Base-by-base conservation (phyloP, 2,797 vertebrate genomes). In the Aratinga solstitialis region DNA sequence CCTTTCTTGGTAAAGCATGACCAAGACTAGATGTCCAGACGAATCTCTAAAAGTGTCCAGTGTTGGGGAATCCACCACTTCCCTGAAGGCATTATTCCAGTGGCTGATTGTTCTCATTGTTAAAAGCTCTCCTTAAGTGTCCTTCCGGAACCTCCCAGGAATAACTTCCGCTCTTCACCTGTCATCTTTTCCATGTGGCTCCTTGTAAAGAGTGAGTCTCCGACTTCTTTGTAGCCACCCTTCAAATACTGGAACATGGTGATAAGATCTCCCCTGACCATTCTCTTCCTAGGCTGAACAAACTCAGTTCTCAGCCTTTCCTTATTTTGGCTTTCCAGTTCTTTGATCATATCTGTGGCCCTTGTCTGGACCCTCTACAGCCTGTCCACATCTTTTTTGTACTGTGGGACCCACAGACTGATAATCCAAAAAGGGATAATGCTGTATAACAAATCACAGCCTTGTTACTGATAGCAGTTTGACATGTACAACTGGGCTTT, bases 401-500 rank as follows among this genome's bases (percentile, higher is more conserved):
- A 59, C 56, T 26, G 34, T 11, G 56, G 23, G 15, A 34, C 10
- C 15, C 23, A 36, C 56, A 59, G 11, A 59, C 23, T 59, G 34
- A 36, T 59, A 59, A 59, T 53, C 13, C 16, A 10, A 13, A 9
- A 75, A 47, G 23, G 5, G 13, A 48, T 2, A 61, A 78, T 36
- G 7, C 18, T 73, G 20, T 68, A n/a, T 56, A 79, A 53, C n/a
- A 84, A 56, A 54, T n/a, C 45, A 54, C 27, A 73, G n/a, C 3
- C 13, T 2, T 43, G 30, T 16, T 59, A 59, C 29, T 13, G 11
- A 27, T n/a, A 24, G 14, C 4, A 62, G 75, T 48, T 11, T 29
- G 22, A 43, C 10, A 21, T 0, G 1, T 11, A 7, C 67, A 58
- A n/a, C 23, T n/a, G 11, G 2, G 9, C 2, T 72, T 84, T 75